phyloP scores from a whole-genome alignment of 2,797 vertebrate species.

The Bovichtus diacanthus region DNA sequence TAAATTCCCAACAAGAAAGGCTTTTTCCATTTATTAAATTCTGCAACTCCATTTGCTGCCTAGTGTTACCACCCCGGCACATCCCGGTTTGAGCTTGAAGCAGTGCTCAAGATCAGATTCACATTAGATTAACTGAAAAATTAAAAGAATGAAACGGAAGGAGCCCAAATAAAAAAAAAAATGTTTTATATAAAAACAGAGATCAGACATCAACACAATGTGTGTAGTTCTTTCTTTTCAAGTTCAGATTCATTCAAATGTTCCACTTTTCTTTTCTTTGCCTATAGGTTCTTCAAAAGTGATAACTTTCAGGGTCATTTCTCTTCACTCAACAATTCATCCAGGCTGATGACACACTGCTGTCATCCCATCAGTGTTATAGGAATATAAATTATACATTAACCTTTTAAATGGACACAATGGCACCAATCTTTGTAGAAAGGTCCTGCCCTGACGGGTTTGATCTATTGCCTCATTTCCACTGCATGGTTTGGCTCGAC shows the following conservation, averaged over 20 bases:
- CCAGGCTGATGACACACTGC: conserved; percentile 22
- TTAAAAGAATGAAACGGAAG: conserved; percentile 1
- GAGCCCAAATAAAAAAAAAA: too few relatives aligned
- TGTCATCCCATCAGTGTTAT: conserved; percentile 21
- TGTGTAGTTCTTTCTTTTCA: background rate
- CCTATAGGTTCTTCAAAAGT: background rate
- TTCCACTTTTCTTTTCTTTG: background rate
- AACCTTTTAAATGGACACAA: conserved; percentile 52
- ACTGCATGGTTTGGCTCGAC: too few relatives aligned
- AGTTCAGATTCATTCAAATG: background rate
- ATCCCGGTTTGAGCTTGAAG: conserved; percentile 6
- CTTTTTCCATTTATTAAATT: conserved; percentile 34
- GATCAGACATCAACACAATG: background rate
- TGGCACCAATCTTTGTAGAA: conserved; percentile 24
- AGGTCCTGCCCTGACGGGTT: background rate
- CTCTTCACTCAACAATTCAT: conserved; percentile 36
- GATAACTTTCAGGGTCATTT: conserved; percentile 15
- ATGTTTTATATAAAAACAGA: background rate
- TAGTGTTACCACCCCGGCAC: conserved; percentile 20
- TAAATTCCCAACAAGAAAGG: conserved; percentile 20
- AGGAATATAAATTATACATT: conserved; percentile 53
- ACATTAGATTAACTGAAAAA: conserved; percentile 13
- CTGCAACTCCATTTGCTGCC: conserved; percentile 35
- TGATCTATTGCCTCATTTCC: conserved; percentile 13
- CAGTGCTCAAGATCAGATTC: conserved; percentile 8